phyloP scores from a whole-genome alignment of 2,113 vertebrate genomes.

The Oplegnathus fasciatus region DNA sequence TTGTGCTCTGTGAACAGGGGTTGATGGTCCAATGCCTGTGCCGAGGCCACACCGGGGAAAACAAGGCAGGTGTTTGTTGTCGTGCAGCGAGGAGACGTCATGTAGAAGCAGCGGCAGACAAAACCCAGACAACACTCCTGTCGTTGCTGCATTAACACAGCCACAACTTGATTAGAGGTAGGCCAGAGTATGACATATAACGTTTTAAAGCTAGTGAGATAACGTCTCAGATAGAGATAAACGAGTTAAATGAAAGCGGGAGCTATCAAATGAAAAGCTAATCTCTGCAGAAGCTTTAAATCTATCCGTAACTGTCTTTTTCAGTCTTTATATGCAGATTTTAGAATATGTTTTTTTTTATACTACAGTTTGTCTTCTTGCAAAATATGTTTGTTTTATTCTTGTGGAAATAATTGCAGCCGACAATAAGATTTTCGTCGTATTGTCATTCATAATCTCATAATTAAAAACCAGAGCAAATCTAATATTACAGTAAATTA shows the following conservation, averaged over 20 bases:
- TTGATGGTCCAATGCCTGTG: constrained; percentile 59
- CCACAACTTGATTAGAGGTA: constrained; percentile 17
- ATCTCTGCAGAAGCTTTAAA: neutral
- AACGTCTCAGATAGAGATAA: constrained; percentile 24
- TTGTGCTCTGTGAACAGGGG: constrained; percentile 45
- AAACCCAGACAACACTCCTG: constrained; percentile 12
- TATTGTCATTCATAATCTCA: constrained; percentile 38
- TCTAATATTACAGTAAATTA: constrained; percentile 44
- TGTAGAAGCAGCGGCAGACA: neutral
- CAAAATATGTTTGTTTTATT: neutral
- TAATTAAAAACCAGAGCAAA: constrained; percentile 40
- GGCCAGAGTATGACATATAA: constrained; percentile 5
- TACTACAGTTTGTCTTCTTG: neutral
- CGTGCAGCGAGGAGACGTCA: constrained; percentile 5
- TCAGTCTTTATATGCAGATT: neutral
- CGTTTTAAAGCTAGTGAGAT: constrained; percentile 45
- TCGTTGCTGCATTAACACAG: constrained; percentile 26
- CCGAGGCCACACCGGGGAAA: constrained; percentile 14
- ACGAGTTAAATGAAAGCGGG: neutral
- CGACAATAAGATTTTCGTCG: constrained; percentile 10
- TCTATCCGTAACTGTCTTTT: neutral
- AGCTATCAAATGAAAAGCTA: constrained; percentile 1
- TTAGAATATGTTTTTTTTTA: neutral
- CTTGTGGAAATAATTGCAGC: constrained; percentile 16
- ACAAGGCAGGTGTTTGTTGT: constrained; percentile 45